Evolutionary conservation across 2,888 invertebrate species (phyloP), one percentile per base, ranked within the genome.

Genomic region (Steinernema carpocapsae): DNA sequence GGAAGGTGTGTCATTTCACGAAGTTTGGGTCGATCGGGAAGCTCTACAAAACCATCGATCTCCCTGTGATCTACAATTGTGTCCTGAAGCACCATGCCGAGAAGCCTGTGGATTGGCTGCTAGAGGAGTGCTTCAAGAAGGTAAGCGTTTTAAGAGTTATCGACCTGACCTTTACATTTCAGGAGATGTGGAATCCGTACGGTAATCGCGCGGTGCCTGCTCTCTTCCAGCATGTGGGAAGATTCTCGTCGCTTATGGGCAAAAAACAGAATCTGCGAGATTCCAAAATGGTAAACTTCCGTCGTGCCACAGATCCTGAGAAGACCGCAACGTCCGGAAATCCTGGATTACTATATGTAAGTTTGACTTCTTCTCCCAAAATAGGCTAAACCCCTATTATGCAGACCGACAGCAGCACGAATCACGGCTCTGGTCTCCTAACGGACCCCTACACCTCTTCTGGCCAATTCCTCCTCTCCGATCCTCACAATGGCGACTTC

Each of bases 51-150:
- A 93, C 94, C 22, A 92, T 92, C 0, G 94, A 95, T 86, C 89
- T 97, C 26, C 92, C 93, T 0, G 92, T 93, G 90, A 90, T 97
- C 77, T 92, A 94, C 48, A 93, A 94, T 80, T 97, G 95, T 88
- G 93, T 97, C 84, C 92, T 97, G 88, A 93, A 97, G 91, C 97
- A 97, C 88, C 94, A 94, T 89, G 92, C 92, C 86, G 94, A 96
- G 86, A 95, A 96, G 89, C 97, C 97, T 0, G 95, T 96, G 0
- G 97, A 97, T 88, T 97, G 97, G 97, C 90, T 97, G 6, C 89
- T 97, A 14, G 94, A 71, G 75, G 24, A 64, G 7, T 32, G 59
- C 1, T 14, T 51, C 19, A 75, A 52, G 56, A 26, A 64, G 29
- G 24, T 10, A 29, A 71, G 17, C n/a, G 73, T 42, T 29, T 77